These are phyloP conservation scores for Lithophane ornitopus DNA, from an alignment of 2,888 invertebrate genomes.

Conservation along the genomic window DNA sequence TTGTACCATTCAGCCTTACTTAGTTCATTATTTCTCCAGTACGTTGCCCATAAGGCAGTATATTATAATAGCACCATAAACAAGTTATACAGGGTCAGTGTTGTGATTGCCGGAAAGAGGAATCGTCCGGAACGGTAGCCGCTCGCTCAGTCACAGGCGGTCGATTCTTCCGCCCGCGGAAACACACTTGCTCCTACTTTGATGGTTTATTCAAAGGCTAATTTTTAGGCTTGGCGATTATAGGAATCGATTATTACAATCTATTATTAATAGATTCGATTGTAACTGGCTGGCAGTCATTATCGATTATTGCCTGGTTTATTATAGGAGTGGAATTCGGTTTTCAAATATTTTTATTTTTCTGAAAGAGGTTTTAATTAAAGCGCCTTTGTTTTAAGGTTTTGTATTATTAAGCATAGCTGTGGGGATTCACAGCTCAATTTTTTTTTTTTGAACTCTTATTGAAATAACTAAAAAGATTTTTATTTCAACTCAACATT, in stretches of 20 bases:
- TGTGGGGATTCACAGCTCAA: neutral
- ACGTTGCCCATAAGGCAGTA: slow-evolving; percentile 16
- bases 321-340: slow-evolving; percentile 10
- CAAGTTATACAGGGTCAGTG: slow-evolving; percentile 65
- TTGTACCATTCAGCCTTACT: neutral
- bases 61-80: slow-evolving; percentile 54
- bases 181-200: slow-evolving; percentile 57
- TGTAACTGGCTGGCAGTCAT: slow-evolving; percentile 28
- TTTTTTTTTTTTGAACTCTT: neutral
- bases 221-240: slow-evolving; percentile 57
- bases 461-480: neutral
- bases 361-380: neutral
- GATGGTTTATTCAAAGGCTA: slow-evolving; percentile 60
- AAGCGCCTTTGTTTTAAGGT: neutral
- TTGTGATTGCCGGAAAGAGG: slow-evolving; percentile 75
- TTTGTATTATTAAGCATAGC: neutral
- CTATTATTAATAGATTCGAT: slow-evolving; percentile 47
- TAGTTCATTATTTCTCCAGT: slow-evolving; percentile 18
- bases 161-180: slow-evolving; percentile 73
- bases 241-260: slow-evolving; percentile 49
- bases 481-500: neutral
- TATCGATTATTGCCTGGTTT: slow-evolving; percentile 36
- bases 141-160: slow-evolving; percentile 73
- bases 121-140: slow-evolving; percentile 74
- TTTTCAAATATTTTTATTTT: neutral